Conservation (phyloP, 2,888 invertebrate species). For the Tachystola acroxantha region DNA sequence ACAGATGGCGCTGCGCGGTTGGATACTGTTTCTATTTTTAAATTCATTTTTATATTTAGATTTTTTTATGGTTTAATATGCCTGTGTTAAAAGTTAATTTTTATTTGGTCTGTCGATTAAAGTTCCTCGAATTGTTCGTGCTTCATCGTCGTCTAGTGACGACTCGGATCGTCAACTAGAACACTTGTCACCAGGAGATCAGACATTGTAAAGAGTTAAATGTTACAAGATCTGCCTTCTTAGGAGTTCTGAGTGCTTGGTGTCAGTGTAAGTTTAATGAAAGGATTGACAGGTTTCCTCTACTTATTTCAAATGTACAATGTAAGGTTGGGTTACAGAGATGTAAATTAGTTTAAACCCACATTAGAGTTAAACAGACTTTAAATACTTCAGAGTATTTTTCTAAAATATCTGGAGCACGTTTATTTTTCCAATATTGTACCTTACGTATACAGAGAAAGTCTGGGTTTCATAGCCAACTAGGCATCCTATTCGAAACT, state of each 20-base stretch:
- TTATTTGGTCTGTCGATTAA: constrained; percentile 8
- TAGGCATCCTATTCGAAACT: constrained; percentile 9
- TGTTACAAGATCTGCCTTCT: constrained; percentile 28
- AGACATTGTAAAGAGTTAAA: constrained; percentile 36
- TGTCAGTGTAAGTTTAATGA: constrained; percentile 42
- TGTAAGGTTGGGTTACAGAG: constrained; percentile 6
- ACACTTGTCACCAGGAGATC: constrained; percentile 63
- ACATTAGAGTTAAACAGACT: no score
- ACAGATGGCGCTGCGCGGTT: constrained; percentile 56
- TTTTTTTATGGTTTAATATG: constrained; percentile 13
- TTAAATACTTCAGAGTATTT: no score
- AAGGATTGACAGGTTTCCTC: constrained; percentile 33
- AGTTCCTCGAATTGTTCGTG: constrained; percentile 7
- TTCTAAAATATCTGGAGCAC: no score
- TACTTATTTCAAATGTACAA: constrained; percentile 16
- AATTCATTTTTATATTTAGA: constrained; percentile 21
- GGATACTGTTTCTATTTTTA: constrained; percentile 8
- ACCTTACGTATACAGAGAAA: no score
- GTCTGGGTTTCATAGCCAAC: neutral
- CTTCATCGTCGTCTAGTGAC: constrained; percentile 47
- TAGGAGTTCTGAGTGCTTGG: constrained; percentile 36
- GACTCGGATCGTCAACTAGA: constrained; percentile 74
- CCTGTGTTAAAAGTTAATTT: constrained; percentile 4
- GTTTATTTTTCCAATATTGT: no score
- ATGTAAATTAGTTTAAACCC: neutral